A percentile compares a stretch with the other conserved stretches of the same genome.
Evolutionary conservation across 2,797 vertebrate species (phyloP).

Genomic region (Melanotaenia trifasciata): DNA sequence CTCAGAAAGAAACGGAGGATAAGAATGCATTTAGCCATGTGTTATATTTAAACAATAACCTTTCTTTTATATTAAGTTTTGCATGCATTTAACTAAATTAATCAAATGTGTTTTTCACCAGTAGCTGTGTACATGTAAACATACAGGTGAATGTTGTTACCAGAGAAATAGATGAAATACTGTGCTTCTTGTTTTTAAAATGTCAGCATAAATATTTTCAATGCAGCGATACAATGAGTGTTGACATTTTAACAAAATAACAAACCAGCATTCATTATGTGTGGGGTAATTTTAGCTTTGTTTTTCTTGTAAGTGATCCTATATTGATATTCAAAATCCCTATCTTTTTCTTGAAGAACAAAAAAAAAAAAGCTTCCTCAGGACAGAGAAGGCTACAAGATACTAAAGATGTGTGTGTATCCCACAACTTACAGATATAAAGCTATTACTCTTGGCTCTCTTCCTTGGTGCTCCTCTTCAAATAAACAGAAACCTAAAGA

Average conservation of each 20-base stretch:
- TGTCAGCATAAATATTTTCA: background rate
- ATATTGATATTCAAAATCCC: background rate
- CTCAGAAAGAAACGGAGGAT: background rate
- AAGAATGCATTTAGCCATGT: background rate
- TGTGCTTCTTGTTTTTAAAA: background rate
- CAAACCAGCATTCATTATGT: background rate
- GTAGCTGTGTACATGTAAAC: no score
- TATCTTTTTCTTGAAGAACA: background rate
- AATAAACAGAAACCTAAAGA: background rate
- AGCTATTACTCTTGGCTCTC: background rate
- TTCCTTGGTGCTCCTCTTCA: background rate
- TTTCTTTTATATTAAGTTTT: background rate
- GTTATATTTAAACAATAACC: background rate
- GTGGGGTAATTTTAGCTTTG: background rate
- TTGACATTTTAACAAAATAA: background rate
- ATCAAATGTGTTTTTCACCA: background rate
- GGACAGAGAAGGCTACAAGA: no score
- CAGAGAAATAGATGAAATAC: background rate
- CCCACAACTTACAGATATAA: no score
- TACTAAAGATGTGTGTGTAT: background rate
- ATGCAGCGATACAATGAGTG: no score
- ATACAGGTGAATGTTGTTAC: background rate
- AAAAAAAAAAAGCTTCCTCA: no score
- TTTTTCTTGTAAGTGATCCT: background rate
- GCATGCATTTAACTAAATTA: background rate